Conservation (phyloP, 2,113 vertebrate species). For the Tautogolabrus adspersus region DNA sequence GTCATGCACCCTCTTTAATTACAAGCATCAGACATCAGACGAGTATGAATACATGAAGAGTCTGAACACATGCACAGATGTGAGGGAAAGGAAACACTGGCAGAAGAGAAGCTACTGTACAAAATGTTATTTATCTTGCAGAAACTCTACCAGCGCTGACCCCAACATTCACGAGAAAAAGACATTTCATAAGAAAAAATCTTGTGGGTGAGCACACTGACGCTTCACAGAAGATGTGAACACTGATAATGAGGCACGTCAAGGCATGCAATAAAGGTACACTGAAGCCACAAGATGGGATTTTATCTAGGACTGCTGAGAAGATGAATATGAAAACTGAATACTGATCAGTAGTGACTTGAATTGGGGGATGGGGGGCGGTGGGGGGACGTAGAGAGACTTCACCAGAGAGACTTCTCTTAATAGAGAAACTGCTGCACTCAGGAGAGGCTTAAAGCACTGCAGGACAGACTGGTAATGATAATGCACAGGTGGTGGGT, state of each 20-base stretch:
- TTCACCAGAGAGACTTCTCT: constrained; percentile 15
- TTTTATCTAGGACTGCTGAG: constrained; percentile 50
- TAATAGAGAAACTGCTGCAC: constrained; percentile 46
- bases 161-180: constrained; percentile 12
- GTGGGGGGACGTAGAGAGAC: constrained; percentile 28
- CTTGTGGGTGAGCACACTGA: constrained; percentile 20
- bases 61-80: not conserved
- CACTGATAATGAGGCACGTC: constrained; percentile 33
- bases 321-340: constrained; percentile 52
- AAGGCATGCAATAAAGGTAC: constrained; percentile 29
- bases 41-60: not conserved
- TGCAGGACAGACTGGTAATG: constrained; percentile 28
- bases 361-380: constrained; percentile 26
- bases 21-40: not conserved
- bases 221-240: constrained; percentile 22
- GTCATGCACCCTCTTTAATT: constrained; percentile 8
- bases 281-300: constrained; percentile 27
- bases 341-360: constrained; percentile 55
- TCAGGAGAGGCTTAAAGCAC: constrained; percentile 35
- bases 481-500: constrained; percentile 19
- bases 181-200: not conserved
- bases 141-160: not conserved
- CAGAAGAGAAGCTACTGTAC: not conserved
- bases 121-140: not conserved
- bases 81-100: not conserved